phyloP scores from a whole-genome alignment of 2,888 invertebrate species.

The Tyria jacobaeae region DNA sequence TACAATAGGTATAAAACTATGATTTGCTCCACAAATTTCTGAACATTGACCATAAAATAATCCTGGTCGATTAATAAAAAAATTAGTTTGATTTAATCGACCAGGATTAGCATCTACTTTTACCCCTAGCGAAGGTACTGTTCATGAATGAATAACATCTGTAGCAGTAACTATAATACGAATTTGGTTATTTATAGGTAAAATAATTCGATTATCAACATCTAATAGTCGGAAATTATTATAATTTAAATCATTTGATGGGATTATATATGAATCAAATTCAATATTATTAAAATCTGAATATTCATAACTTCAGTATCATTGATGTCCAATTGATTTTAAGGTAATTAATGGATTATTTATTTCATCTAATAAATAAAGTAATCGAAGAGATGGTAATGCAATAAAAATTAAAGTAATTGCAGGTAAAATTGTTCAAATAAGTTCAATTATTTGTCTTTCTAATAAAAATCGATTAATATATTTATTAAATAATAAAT shows the following conservation, averaged over 20 bases:
- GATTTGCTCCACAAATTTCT: conserved; percentile 93
- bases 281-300: conserved; percentile 86
- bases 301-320: conserved; percentile 90
- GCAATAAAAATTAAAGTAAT: conserved; percentile 88
- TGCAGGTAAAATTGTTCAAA: conserved; percentile 88
- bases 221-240: conserved; percentile 87
- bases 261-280: conserved; percentile 89
- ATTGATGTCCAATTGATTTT: conserved; percentile 89
- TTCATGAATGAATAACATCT: conserved; percentile 90
- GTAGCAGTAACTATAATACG: conserved; percentile 87
- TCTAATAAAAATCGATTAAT: conserved; percentile 86
- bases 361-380: conserved; percentile 88
- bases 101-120: conserved; percentile 89
- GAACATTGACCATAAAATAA: conserved; percentile 92
- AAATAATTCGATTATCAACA: conserved; percentile 87
- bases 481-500: conserved; percentile 85
- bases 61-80: conserved; percentile 88
- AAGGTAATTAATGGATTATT: conserved; percentile 86
- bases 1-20: conserved; percentile 93
- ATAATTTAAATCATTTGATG: conserved; percentile 61
- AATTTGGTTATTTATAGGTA: conserved; percentile 88
- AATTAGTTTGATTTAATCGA: conserved; percentile 88
- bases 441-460: conserved; percentile 88
- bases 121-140: conserved; percentile 87
- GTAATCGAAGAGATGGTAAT: conserved; percentile 86